Conservation (phyloP, 2,797 vertebrate species). For the Coregonus sp. region DNA sequence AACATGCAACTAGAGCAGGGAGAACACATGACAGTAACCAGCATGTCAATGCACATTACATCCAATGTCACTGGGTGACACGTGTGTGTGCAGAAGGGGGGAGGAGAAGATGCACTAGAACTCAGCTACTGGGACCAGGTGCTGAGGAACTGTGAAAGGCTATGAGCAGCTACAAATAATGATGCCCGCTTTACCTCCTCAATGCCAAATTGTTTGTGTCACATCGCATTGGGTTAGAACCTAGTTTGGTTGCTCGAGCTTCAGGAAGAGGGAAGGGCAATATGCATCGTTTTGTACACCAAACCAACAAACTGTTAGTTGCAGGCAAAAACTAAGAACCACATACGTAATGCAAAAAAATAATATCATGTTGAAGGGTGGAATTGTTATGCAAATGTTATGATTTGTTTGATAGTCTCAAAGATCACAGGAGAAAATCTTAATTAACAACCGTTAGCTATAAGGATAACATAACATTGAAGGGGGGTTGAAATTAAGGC, state of each 20-base stretch:
- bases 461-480: constrained; percentile 22
- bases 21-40: constrained; percentile 43
- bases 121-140: neutral
- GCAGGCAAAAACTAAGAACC: constrained; percentile 41
- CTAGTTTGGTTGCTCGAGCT: neutral
- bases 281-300: constrained; percentile 22
- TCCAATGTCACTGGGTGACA: constrained; percentile 13
- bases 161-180: neutral
- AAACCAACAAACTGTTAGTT: constrained; percentile 45
- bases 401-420: constrained; percentile 45
- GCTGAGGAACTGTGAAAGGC: neutral
- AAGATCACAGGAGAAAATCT: constrained; percentile 18
- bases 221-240: constrained; percentile 12
- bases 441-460: constrained; percentile 7
- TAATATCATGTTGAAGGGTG: constrained; percentile 37
- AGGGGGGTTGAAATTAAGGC: constrained; percentile 29
- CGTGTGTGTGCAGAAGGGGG: constrained; percentile 9
- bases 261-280: constrained; percentile 3
- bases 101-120: neutral
- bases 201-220: neutral
- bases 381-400: constrained; percentile 43
- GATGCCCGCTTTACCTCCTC: neutral
- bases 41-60: constrained; percentile 35
- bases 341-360: constrained; percentile 36
- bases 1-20: constrained; percentile 39